Evolutionary conservation across 2,797 vertebrate species (phyloP).

Genomic region (Lates japonicus): DNA sequence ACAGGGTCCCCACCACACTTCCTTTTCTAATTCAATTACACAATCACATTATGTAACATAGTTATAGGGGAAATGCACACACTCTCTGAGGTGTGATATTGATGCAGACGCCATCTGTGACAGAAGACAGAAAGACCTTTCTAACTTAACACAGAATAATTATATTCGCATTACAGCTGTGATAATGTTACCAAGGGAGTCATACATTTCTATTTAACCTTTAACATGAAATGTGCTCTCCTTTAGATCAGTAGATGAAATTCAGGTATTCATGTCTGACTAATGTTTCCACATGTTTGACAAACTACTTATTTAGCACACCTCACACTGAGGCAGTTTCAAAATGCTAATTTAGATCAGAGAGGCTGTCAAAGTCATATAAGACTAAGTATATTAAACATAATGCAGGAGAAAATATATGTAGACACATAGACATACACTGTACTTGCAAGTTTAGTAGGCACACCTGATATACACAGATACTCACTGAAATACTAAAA

Average conservation of each 20-base stretch:
- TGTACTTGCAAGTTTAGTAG: not conserved
- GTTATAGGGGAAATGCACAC: constrained; percentile 14
- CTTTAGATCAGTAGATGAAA: not conserved
- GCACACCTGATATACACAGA: too few species aligned
- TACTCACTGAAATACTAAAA: not conserved
- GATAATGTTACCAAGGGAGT: not conserved
- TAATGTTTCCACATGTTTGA: not conserved
- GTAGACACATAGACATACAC: not conserved
- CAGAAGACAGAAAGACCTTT: not conserved
- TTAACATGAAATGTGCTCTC: not conserved
- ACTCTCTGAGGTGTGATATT: constrained; percentile 32
- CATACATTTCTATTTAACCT: not conserved
- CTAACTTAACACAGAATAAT: not conserved
- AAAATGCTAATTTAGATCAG: not conserved
- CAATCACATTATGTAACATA: constrained; percentile 48
- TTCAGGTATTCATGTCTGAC: not conserved
- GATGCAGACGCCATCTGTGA: constrained; percentile 24
- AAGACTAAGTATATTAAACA: too few species aligned
- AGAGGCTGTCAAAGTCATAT: not conserved
- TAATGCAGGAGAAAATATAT: too few species aligned
- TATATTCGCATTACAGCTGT: not conserved
- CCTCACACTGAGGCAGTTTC: not conserved
- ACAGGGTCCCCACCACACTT: too few species aligned
- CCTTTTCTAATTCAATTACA: constrained; percentile 62
- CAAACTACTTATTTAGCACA: not conserved